Conservation (phyloP, 2,888 invertebrate species). For the Pollenia labialis region DNA sequence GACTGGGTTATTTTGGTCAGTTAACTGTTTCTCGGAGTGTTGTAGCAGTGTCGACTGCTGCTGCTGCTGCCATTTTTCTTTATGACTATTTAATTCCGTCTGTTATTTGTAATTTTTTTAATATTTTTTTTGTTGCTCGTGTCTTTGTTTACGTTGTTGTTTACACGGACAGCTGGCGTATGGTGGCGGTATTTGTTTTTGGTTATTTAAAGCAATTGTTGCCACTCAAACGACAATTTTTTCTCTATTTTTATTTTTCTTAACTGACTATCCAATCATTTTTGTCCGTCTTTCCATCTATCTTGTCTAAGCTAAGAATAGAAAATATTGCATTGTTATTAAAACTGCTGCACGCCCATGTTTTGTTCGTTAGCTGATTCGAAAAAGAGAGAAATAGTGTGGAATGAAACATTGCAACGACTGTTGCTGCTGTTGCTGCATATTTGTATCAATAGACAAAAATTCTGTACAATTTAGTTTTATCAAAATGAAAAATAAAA, state of each 20-base stretch:
- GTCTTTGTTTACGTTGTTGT: conserved; percentile 71
- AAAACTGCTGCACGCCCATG: conserved; percentile 68
- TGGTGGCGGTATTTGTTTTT: conserved; percentile 68
- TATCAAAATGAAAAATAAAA: conserved; percentile 68
- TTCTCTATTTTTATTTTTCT: conserved; percentile 36
- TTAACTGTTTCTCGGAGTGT: conserved; percentile 22
- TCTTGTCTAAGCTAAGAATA: conserved; percentile 54
- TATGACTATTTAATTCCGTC: conserved; percentile 45
- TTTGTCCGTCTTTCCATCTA: conserved; percentile 26
- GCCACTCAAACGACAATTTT: conserved; percentile 67
- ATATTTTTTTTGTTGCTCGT: conserved; percentile 11
- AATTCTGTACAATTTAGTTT: conserved; percentile 70
- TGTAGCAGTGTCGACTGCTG: conserved; percentile 11
- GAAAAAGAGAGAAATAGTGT: conserved; percentile 22
- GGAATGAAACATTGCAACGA: conserved; percentile 49
- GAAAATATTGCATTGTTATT: conserved; percentile 65
- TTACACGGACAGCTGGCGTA: conserved; percentile 73
- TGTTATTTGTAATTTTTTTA: conserved; percentile 4
- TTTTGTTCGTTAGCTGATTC: conserved; percentile 53
- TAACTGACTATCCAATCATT: background rate
- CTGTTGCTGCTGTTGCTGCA: conserved; percentile 26
- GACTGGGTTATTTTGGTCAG: conserved; percentile 12
- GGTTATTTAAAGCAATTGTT: conserved; percentile 31
- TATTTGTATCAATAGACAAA: conserved; percentile 64
- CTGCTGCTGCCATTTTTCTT: conserved; percentile 44